These are phyloP conservation scores for Dasypus novemcinctus DNA, from an alignment of 2,113 vertebrate genomes.

Conservation along the genomic window DNA sequence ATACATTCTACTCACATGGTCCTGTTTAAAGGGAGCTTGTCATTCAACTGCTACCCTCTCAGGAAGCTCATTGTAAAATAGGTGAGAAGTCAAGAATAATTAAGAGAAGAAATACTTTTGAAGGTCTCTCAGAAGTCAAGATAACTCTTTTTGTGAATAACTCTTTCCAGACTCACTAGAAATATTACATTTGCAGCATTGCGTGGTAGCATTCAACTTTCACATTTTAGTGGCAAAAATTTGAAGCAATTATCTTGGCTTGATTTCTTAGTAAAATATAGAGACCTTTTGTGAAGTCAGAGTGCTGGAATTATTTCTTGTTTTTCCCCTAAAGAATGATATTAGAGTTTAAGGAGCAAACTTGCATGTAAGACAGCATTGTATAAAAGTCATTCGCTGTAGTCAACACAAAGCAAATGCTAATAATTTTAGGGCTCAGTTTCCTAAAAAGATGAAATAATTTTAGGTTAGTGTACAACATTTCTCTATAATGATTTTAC, in stretches of 20 bases:
- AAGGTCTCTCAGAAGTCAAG: background rate
- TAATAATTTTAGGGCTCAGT: constrained; percentile 68
- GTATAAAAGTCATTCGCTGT: constrained; percentile 62
- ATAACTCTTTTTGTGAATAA: constrained; percentile 65
- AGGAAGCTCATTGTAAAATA: constrained; percentile 53
- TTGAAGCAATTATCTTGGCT: constrained; percentile 68
- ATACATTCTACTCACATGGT: constrained; percentile 37
- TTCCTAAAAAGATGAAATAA: constrained; percentile 73
- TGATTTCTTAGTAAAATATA: constrained; percentile 63
- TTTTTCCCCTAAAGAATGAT: background rate
- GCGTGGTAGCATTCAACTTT: background rate
- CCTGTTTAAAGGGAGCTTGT: constrained; percentile 28
- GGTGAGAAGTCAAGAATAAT: constrained; percentile 50
- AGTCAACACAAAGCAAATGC: constrained; percentile 56
- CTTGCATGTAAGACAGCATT: constrained; percentile 54
- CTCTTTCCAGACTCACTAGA: background rate
- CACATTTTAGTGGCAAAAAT: background rate
- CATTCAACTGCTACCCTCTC: constrained; percentile 34
- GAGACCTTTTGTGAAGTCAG: constrained; percentile 32
- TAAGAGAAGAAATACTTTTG: constrained; percentile 40
- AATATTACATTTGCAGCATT: constrained; percentile 38
- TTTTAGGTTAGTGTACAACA: constrained; percentile 61
- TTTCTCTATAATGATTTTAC: constrained; percentile 32
- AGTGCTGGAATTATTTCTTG: background rate
- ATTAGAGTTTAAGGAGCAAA: constrained; percentile 46